Evolutionary conservation across 2,888 invertebrate genomes (phyloP), one percentile per base, ranked within the genome.

Genomic region (Apodemia mormo): DNA sequence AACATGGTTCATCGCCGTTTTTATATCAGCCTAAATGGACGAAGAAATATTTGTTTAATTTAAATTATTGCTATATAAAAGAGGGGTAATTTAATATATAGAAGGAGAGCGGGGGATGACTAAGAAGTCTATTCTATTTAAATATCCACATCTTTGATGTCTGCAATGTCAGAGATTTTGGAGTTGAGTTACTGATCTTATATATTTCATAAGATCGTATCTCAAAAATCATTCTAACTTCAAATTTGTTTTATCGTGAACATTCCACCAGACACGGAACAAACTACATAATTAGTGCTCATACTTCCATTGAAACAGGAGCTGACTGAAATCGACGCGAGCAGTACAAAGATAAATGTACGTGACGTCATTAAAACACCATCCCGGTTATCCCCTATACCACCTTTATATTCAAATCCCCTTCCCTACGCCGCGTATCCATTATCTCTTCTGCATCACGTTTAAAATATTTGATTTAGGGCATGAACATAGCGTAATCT

Each of bases 361-460:
- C 61, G 61, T 64, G 61, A 64, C n/a, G 33, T 64, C 30, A 37
- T 64, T 64, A 64, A 64, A 64, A 64, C 61, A n/a, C n/a, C 61
- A 37, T 64, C 33, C 61, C 33, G 8, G 33, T 37, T 37, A 64
- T 64, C 33, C 61, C 61, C 52, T 7, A 64, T 37, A 64, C 61
- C 61, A 64, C 61, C 61, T 64, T 64, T 64, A 37, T 64, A 33
- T 64, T 64, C 61, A 64, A 64, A 64, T 64, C 61, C 29, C n/a
- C 61, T 33, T 37, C 33, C 37, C n/a, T 2, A 14, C 61, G 33
- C 37, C 37, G 14, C 37, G 37, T 37, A 33, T 37, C 61, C 37
- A 64, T 64, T 64, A 33, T 7, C 37, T 33, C 33, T 37, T 64
- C 37, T 30, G 7, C 7, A 37, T 61, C 37, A 9, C 30, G 61